Conservation (phyloP, 2,113 vertebrate species). For the Ammodytes dubius region DNA sequence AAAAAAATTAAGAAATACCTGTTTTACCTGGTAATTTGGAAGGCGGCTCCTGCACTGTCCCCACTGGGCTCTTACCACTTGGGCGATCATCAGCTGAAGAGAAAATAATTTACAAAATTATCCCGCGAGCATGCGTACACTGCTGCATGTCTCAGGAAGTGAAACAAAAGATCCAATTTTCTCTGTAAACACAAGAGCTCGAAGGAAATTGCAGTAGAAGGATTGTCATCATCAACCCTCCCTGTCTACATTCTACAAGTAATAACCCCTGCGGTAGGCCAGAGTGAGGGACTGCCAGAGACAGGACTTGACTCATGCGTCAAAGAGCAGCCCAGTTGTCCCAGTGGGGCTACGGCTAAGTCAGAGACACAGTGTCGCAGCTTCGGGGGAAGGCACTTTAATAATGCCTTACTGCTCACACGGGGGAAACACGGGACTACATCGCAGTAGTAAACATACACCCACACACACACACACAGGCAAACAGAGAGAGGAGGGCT, state of each 20-base stretch:
- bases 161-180: slow-evolving; percentile 13
- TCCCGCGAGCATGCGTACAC: neutral
- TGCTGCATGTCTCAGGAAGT: neutral
- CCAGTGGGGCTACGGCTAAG: slow-evolving; percentile 34
- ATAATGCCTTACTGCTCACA: slow-evolving; percentile 69
- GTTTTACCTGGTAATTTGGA: slow-evolving; percentile 88
- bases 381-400: slow-evolving; percentile 61
- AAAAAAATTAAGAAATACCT: neutral
- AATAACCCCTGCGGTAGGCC: slow-evolving; percentile 43
- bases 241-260: slow-evolving; percentile 4
- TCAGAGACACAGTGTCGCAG: slow-evolving; percentile 47
- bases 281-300: slow-evolving; percentile 32
- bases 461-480: slow-evolving; percentile 45
- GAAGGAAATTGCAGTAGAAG: slow-evolving; percentile 11
- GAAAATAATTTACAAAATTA: neutral
- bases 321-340: slow-evolving; percentile 33
- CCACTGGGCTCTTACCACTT: slow-evolving; percentile 89
- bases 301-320: slow-evolving; percentile 47
- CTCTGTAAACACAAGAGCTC: slow-evolving; percentile 28
- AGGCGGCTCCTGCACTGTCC: slow-evolving; percentile 90
- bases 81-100: slow-evolving; percentile 92
- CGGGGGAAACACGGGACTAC: slow-evolving; percentile 21
- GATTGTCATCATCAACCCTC: slow-evolving; percentile 42
- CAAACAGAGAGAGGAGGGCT: slow-evolving; percentile 47
- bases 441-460: slow-evolving; percentile 66